Conservation (phyloP, 2,113 vertebrate species). For the Thamnophis sirtalis region DNA sequence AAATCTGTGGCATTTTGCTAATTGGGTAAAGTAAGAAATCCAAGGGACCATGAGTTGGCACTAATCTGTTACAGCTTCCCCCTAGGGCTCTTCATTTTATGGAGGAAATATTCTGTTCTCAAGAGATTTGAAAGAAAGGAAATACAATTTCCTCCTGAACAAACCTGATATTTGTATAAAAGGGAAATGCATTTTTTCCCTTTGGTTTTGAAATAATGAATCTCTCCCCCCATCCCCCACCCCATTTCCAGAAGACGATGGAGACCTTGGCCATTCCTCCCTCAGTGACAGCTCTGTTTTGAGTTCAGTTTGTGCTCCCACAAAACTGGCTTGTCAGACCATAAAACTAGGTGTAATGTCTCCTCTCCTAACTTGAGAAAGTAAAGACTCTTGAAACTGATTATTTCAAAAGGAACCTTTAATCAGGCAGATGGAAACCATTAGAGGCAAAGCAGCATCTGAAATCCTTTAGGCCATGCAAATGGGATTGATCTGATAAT, state of each 20-base stretch:
- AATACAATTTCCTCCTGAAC: background rate
- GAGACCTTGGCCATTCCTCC: background rate
- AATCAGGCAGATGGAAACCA: too few species aligned
- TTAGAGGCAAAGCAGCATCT: too few species aligned
- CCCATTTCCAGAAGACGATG: background rate
- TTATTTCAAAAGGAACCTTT: too few species aligned
- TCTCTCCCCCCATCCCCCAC: background rate
- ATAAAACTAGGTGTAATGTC: too few species aligned
- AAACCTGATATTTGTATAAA: background rate
- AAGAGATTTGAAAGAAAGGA: background rate
- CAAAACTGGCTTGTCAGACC: too few species aligned
- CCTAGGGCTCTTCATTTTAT: background rate
- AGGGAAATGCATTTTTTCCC: background rate
- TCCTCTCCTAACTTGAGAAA: too few species aligned
- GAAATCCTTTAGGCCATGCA: too few species aligned
- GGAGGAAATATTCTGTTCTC: background rate
- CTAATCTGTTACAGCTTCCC: background rate
- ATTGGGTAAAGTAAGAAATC: background rate
- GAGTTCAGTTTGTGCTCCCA: too few species aligned
- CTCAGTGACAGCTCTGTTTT: too few species aligned
- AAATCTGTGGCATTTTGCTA: background rate
- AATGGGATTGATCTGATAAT: too few species aligned
- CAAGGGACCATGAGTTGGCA: background rate
- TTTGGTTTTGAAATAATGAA: background rate
- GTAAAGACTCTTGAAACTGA: too few species aligned